Base-by-base conservation (phyloP, 2,888 invertebrate species). In the Macrophya annulata region DNA sequence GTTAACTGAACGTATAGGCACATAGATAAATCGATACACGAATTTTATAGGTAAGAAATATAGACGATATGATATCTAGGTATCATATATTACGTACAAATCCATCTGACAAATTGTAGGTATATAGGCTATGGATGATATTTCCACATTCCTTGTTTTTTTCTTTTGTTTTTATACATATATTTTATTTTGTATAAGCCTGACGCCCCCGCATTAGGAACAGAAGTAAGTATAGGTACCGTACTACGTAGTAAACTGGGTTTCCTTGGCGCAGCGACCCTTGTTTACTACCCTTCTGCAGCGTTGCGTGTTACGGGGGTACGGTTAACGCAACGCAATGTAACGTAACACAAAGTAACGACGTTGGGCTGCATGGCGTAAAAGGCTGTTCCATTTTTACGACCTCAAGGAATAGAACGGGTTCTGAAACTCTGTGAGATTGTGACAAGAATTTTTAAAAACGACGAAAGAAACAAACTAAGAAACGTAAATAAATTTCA, bases 341-440 rank as follows among this genome's bases (percentile, higher is more conserved):
- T 83, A 83, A 83, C 83, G 83, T 81, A 81, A 83, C 83, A 31
- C 37, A 37, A 83, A 65, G 83, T 68, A 83, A 83, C 83, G 83
- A 68, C 83, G 83, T 68, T 15, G 9, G 68, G 71, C 48, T 65
- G 81, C 62, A 83, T 48, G 83, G 68, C 68, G 83, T 21, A 31
- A 68, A 68, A 71, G 83, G 68, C 68, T 65, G 8, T 83, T 48
- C 51, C 31, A n/a, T 68, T 83, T 83, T 83, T 83, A 83, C 68
- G 83, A 83, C n/a, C 51, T 0, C n/a, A 68, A 51, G 51, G 51
- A 83, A 71, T 31, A 21, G 81, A 65, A 65, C 77, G 31, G 51
- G 77, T n/a, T n/a, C 43, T 45, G 81, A 40, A 79, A 59, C 77
- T 37, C 37, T 37, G 77, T 17, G 12, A n/a, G 31, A 12, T n/a